These are phyloP conservation scores for Emesis castigata DNA, from an alignment of 2,888 invertebrate genomes.

Conservation along the genomic window DNA sequence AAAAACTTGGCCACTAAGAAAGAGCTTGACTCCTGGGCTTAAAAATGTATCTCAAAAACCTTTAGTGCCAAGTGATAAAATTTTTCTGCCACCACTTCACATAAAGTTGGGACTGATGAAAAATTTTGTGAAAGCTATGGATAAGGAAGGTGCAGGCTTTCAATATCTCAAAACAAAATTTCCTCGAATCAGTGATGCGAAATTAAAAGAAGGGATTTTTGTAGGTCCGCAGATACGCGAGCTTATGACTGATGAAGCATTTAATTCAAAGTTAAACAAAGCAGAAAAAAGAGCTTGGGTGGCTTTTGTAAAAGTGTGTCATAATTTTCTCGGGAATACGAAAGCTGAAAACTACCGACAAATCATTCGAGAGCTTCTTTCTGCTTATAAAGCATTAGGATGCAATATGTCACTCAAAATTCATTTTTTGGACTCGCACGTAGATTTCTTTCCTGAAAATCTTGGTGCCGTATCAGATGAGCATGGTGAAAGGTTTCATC, in stretches of 20 bases:
- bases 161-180: not conserved
- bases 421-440: conserved; percentile 72
- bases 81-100: conserved; percentile 22
- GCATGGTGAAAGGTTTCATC: conserved; percentile 68
- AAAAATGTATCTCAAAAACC: conserved; percentile 5
- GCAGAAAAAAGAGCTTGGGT: conserved; percentile 1
- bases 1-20: not conserved
- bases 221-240: conserved; percentile 3
- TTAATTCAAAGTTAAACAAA: conserved; percentile 19
- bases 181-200: not conserved
- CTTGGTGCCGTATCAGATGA: conserved; percentile 70
- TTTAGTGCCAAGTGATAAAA: conserved; percentile 19
- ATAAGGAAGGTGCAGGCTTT: not conserved
- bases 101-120: conserved; percentile 11
- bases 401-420: conserved; percentile 21
- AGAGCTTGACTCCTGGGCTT: conserved; percentile 6
- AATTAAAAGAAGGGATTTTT: not conserved
- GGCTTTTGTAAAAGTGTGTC: not conserved
- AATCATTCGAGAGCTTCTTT: conserved; percentile 25
- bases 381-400: conserved; percentile 23
- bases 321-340: not conserved
- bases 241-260: not conserved
- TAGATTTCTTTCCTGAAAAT: conserved; percentile 75
- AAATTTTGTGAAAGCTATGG: conserved; percentile 20
- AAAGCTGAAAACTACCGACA: conserved; percentile 27